Evolutionary conservation across 1,140 invertebrate genomes (phyloP), one percentile per base, ranked within the genome.

Genomic region (Macrotrachela quadricornifera): DNA sequence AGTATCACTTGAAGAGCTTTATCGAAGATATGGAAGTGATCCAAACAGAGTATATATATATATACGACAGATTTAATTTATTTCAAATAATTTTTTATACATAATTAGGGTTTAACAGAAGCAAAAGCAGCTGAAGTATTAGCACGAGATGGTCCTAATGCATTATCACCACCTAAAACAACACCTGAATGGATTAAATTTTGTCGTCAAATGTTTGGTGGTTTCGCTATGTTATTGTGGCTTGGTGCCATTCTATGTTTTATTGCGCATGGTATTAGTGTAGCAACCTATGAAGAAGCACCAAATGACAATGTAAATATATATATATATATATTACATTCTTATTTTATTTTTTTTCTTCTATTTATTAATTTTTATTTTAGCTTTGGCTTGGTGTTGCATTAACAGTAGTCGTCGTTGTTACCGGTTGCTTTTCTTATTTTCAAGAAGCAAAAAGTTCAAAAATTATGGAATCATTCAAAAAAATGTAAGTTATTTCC

Each of bases 101-200:
- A 30, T 30, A 30, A 2, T 17, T 46, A 39, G 45, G 54, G 54
- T 50, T 50, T 55, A 17, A 55, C 42, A 13, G 49, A 51, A 12
- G 16, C 45, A 15, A 40, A 46, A 13, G 54, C 48, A 30, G 18
- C 36, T 3, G 30, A 50, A 46, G 16, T 50, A 17, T 48, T 57
- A 39, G 49, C 45, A 39, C 38, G 54, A 36, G 57, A 57, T 37
- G 57, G 57, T 21, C 54, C 50, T 16, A 57, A 57, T 42, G 51
- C 48, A 8, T 53, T 59, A 1, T 46, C 85, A 58, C 88, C 90
- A 61, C 90, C 90, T 56, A 87, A 85, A 75, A 83, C 83, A 61
- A 94, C 87, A 30, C 87, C 88, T 55, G 85, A 91, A 78, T 94
- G 88, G 87, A 79, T 95, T 45, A 95, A 92, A 72, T 95, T 95